Evolutionary conservation across 2,888 invertebrate species (phyloP).

Genomic region (Pogonocherus hispidulus): DNA sequence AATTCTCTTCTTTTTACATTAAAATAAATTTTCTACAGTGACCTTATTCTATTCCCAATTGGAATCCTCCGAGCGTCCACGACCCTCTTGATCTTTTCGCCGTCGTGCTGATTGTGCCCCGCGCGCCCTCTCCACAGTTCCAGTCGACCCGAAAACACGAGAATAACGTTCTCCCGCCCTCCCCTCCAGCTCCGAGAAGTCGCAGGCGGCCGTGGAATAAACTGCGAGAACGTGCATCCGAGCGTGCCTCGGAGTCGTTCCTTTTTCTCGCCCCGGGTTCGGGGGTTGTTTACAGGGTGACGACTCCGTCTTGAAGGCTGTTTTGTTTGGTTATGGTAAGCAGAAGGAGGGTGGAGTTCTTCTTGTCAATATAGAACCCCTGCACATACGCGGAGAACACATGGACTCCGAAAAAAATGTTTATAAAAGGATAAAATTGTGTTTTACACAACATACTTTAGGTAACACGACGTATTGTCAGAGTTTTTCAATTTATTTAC

Average conservation of each 20-base stretch:
- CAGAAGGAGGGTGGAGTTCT: slow-evolving; percentile 29
- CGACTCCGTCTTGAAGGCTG: slow-evolving; percentile 58
- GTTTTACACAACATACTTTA: no score
- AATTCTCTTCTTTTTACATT: no score
- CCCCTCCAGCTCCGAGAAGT: slow-evolving; percentile 48
- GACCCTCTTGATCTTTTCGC: slow-evolving; percentile 24
- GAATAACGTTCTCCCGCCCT: slow-evolving; percentile 59
- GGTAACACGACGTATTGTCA: no score
- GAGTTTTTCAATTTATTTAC: no score
- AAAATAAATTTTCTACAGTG: no score
- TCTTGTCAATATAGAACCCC: slow-evolving; percentile 27
- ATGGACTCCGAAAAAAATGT: no score
- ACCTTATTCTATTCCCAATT: no score
- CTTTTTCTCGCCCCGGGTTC: slow-evolving; percentile 28
- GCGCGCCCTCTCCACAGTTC: slow-evolving; percentile 52
- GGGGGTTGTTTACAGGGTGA: slow-evolving; percentile 50
- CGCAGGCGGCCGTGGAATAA: slow-evolving; percentile 43
- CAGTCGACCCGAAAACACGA: slow-evolving; percentile 56
- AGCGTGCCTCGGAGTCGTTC: slow-evolving; percentile 24
- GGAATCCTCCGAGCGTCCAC: background rate
- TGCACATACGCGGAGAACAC: no score
- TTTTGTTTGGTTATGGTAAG: slow-evolving; percentile 62
- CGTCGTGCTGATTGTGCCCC: slow-evolving; percentile 33
- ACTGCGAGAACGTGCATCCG: slow-evolving; percentile 35
- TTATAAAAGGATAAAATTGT: no score